These are phyloP conservation scores for Ellobius talpinus DNA, from an alignment of 2,113 vertebrate genomes.

Conservation along the genomic window DNA sequence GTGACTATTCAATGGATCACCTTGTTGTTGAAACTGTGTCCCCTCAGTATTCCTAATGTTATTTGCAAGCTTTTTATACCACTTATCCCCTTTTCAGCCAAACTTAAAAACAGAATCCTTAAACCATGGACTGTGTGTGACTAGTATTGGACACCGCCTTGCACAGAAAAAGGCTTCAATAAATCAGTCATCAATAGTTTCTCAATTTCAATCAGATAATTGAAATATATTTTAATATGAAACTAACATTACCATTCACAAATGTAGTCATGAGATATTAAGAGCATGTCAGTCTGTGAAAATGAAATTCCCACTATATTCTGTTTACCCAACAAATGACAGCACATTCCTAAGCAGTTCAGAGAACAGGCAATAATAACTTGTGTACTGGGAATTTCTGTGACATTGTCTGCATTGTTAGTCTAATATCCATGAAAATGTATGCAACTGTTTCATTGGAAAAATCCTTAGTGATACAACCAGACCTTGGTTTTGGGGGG, in stretches of 20 bases:
- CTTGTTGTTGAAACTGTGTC: not conserved
- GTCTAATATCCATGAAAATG: conserved; percentile 75
- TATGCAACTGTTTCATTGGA: conserved; percentile 52
- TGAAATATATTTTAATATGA: conserved; percentile 38
- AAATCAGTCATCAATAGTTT: not conserved
- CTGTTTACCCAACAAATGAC: conserved; percentile 61
- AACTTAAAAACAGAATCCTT: conserved; percentile 26
- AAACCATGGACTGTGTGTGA: not conserved
- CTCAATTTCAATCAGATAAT: not conserved
- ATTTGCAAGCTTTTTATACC: not conserved
- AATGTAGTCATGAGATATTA: conserved; percentile 20
- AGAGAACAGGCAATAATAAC: conserved; percentile 58
- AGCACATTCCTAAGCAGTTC: conserved; percentile 55
- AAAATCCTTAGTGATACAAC: conserved; percentile 31
- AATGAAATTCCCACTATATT: conserved; percentile 27
- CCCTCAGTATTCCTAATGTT: not conserved
- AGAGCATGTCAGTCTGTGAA: conserved; percentile 53
- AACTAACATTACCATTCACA: conserved; percentile 41
- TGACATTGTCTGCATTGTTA: conserved; percentile 68
- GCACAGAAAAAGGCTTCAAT: not conserved
- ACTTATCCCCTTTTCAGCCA: not conserved
- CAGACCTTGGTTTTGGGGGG: not conserved
- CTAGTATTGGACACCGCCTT: not conserved
- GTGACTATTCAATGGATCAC: not conserved
- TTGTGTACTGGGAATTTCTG: conserved; percentile 58